phyloP scores from a whole-genome alignment of 2,113 vertebrate species.

The Morone chrysops region DNA sequence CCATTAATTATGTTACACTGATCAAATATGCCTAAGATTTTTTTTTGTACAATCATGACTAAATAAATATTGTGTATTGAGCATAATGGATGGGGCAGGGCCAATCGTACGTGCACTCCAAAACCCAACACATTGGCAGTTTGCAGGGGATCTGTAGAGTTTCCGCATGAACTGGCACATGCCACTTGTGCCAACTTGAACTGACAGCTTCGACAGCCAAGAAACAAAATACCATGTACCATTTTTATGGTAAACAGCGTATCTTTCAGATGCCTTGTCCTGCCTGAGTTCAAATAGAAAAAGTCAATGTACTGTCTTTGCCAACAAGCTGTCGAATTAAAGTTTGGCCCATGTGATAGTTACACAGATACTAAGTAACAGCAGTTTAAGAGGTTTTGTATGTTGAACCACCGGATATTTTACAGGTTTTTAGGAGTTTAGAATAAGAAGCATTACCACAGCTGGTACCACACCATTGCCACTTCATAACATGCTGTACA shows the following conservation, averaged over 20 bases:
- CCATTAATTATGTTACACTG: neutral
- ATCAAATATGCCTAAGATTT: neutral
- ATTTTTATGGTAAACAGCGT: neutral
- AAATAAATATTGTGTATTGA: neutral
- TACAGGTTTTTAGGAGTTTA: neutral
- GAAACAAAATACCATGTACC: neutral
- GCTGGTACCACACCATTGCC: neutral
- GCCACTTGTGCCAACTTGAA: neutral
- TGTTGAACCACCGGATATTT: neutral
- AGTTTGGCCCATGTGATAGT: no score
- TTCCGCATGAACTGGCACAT: neutral
- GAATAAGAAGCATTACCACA: no score
- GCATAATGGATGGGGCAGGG: neutral
- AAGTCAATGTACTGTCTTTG: neutral
- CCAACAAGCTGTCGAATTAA: neutral
- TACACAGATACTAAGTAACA: neutral
- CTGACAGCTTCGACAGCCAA: constrained; percentile 6
- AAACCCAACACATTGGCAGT: neutral
- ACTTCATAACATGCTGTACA: neutral
- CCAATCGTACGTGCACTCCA: neutral
- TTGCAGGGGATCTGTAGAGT: neutral
- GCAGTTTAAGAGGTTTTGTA: neutral
- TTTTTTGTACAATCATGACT: neutral
- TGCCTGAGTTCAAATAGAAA: neutral
- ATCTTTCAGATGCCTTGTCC: no score